A percentile compares a stretch with the other conserved stretches of the same genome.
phyloP scores from a whole-genome alignment of 2,888 invertebrate species.

The Sycophila texana region DNA sequence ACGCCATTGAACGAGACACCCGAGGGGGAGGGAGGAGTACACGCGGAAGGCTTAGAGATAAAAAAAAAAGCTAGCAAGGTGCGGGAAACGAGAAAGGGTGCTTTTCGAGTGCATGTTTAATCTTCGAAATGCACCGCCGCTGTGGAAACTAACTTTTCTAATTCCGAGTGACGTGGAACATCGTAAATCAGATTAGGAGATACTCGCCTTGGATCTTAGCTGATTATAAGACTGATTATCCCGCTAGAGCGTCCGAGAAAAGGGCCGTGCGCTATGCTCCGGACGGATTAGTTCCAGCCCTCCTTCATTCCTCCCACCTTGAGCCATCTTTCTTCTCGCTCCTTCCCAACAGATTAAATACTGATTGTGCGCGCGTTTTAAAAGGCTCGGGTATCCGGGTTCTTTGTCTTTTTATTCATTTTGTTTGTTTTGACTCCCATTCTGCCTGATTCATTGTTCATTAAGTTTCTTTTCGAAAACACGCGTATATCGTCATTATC shows the following conservation, averaged over 20 bases:
- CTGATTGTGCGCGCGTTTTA: slow-evolving; percentile 48
- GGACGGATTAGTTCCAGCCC: slow-evolving; percentile 38
- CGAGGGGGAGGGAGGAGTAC: neutral
- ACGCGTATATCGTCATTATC: neutral
- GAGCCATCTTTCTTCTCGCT: slow-evolving; percentile 28
- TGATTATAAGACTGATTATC: slow-evolving; percentile 55
- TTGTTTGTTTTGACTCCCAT: slow-evolving; percentile 5
- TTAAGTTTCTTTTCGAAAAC: neutral
- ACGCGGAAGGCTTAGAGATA: neutral
- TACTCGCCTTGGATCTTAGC: slow-evolving; percentile 49
- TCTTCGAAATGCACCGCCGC: slow-evolving; percentile 41
- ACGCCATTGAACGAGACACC: slow-evolving; percentile 33
- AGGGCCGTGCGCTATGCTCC: neutral
- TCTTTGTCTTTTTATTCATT: slow-evolving; percentile 1
- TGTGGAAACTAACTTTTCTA: slow-evolving; percentile 52
- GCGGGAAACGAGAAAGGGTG: neutral
- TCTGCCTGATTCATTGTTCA: neutral
- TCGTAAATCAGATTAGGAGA: slow-evolving; percentile 55
- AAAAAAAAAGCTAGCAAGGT: neutral
- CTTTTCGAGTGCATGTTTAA: slow-evolving; percentile 48
- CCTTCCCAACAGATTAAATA: slow-evolving; percentile 49
- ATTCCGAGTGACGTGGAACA: slow-evolving; percentile 49
- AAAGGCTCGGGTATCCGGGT: neutral
- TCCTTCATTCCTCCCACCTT: neutral
- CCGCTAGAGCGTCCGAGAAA: slow-evolving; percentile 7